Conservation (phyloP, 2,797 vertebrate species). For the Poeciliopsis turneri region DNA sequence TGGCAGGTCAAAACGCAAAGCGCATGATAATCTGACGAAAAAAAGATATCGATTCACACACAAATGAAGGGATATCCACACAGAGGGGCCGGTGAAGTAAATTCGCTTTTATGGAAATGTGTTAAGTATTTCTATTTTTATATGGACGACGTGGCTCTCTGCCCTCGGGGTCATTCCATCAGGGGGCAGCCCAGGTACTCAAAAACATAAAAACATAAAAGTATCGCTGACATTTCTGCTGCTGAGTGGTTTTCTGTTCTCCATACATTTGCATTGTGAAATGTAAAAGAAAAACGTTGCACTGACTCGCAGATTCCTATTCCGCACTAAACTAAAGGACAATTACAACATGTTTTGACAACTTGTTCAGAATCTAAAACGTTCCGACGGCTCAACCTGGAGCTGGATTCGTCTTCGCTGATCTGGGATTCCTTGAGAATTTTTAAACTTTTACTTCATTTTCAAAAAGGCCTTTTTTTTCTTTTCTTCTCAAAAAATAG, state of each 20-base stretch:
- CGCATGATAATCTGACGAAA: slow-evolving; percentile 18
- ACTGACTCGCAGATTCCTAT: neutral
- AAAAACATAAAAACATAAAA: neutral
- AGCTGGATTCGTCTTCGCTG: neutral
- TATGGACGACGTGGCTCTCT: neutral
- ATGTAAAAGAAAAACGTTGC: neutral
- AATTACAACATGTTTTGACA: neutral
- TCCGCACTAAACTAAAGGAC: neutral
- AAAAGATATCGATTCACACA: slow-evolving; percentile 33
- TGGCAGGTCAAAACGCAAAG: slow-evolving; percentile 52
- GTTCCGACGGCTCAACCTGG: neutral
- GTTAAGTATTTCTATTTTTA: slow-evolving; percentile 21
- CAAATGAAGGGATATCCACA: slow-evolving; percentile 55
- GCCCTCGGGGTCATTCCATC: neutral
- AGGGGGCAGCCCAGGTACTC: neutral
- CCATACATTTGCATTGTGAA: neutral
- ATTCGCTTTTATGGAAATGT: slow-evolving; percentile 23
- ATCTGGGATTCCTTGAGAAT: neutral
- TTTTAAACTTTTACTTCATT: neutral
- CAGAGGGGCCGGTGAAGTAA: slow-evolving; percentile 31
- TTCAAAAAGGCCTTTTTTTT: neutral
- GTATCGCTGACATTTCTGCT: neutral
- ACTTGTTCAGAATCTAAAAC: neutral
- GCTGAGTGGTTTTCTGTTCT: neutral
- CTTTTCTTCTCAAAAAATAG: neutral